These are phyloP conservation scores for Aurelia sp. DNA, from an alignment of 30 jellyfish, hydroid and myxozoan genomes.

Conservation along the genomic window DNA sequence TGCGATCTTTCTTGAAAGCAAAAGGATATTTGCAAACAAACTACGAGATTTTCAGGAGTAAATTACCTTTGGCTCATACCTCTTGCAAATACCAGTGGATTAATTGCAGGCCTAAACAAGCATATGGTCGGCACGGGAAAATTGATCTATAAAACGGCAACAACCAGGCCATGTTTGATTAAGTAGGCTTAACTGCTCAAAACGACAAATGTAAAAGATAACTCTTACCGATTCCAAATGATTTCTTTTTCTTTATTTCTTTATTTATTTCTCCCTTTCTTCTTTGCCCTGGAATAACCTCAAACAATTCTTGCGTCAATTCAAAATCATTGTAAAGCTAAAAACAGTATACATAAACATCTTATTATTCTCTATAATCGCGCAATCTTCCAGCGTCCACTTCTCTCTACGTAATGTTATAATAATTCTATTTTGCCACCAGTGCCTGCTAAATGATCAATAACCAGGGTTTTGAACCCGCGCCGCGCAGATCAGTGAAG, in stretches of 20 bases:
- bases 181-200: background rate
- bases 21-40: background rate
- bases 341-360: background rate
- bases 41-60: background rate
- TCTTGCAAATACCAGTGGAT: background rate
- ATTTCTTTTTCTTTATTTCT: background rate
- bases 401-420: constrained; percentile 54
- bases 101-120: background rate
- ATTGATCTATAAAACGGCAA: background rate
- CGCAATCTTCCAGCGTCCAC: constrained; percentile 21
- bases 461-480: constrained; percentile 23
- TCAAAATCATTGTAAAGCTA: background rate
- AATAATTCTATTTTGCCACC: constrained; percentile 64
- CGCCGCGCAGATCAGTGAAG: constrained; percentile 67
- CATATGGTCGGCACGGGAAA: background rate
- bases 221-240: background rate
- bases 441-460: constrained; percentile 56
- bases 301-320: background rate
- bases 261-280: background rate
- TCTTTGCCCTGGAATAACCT: background rate
- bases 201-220: background rate
- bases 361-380: constrained; percentile 3
- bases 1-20: background rate
- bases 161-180: background rate
- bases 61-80: background rate